These are phyloP conservation scores for Bellardia pandia DNA, from an alignment of 2,888 invertebrate species.

Conservation along the genomic window DNA sequence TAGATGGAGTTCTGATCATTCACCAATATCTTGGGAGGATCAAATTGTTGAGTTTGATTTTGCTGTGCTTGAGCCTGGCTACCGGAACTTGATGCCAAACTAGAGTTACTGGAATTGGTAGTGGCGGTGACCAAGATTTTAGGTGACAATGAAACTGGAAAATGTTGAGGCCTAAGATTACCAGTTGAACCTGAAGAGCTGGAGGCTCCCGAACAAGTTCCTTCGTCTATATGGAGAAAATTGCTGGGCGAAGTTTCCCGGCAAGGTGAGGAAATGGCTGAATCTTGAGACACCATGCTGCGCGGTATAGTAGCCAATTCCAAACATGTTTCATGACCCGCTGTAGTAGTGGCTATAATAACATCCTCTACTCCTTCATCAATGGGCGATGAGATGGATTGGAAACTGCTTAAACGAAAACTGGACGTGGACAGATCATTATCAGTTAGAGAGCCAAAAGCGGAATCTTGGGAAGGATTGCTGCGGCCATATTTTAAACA, in stretches of 20 bases:
- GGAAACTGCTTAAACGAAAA: constrained; percentile 84
- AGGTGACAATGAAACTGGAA: constrained; percentile 83
- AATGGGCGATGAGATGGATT: constrained; percentile 84
- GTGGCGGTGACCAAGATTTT: constrained; percentile 82
- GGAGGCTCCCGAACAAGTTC: constrained; percentile 78
- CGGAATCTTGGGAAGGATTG: constrained; percentile 84
- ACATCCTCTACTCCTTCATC: constrained; percentile 84
- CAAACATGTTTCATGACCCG: constrained; percentile 81
- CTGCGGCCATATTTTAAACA: constrained; percentile 84
- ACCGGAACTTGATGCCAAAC: constrained; percentile 75
- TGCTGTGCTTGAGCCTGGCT: constrained; percentile 69
- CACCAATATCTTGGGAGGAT: constrained; percentile 84
- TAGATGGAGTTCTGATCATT: constrained; percentile 84
- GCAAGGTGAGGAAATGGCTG: constrained; percentile 83
- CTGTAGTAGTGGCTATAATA: constrained; percentile 82
- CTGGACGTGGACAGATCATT: constrained; percentile 84
- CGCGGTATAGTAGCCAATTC: constrained; percentile 82
- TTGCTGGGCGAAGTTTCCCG: constrained; percentile 82
- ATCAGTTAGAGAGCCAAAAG: constrained; percentile 84
- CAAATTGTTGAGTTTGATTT: constrained; percentile 80
- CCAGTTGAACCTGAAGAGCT: constrained; percentile 79
- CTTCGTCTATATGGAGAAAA: constrained; percentile 82
- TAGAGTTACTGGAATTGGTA: constrained; percentile 80
- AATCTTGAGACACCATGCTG: constrained; percentile 83
- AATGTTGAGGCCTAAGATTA: constrained; percentile 81